Evolutionary conservation across 1,140 invertebrate genomes (phyloP).

Genomic region (Subanguina moxae): DNA sequence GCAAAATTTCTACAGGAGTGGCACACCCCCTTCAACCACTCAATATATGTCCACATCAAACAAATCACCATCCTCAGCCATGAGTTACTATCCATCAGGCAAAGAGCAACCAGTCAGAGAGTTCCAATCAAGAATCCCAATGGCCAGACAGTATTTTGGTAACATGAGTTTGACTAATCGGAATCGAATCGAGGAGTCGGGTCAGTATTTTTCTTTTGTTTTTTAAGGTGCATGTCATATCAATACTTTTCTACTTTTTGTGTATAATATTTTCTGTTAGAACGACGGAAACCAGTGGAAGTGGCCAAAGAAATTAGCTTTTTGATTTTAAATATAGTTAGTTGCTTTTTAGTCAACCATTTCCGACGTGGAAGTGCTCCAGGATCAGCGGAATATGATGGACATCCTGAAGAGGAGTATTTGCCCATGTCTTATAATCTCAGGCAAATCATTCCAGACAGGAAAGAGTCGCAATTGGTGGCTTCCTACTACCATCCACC

Average conservation of each 20-base stretch:
- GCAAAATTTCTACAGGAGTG: too few species aligned
- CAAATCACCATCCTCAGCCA: too few species aligned
- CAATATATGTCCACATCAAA: too few species aligned
- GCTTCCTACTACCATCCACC: slow-evolving; percentile 9
- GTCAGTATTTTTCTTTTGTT: not conserved
- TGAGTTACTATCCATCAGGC: too few species aligned
- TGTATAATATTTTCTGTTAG: too few species aligned
- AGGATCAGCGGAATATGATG: too few species aligned
- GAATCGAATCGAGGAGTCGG: not conserved
- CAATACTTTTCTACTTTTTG: not conserved
- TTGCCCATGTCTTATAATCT: slow-evolving; percentile 17
- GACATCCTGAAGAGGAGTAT: not conserved
- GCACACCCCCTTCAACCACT: too few species aligned
- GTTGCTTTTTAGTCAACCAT: not conserved
- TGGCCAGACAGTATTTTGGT: not conserved
- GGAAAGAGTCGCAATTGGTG: not conserved
- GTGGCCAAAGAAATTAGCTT: too few species aligned
- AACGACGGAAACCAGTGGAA: too few species aligned
- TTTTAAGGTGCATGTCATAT: not conserved
- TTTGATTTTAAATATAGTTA: not conserved
- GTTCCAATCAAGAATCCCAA: not conserved
- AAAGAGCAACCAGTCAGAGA: not conserved
- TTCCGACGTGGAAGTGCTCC: not conserved
- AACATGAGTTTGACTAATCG: not conserved
- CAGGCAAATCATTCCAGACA: slow-evolving; percentile 2